These are phyloP conservation scores for Turnix velox DNA, from an alignment of 2,113 vertebrate species.

Conservation along the genomic window DNA sequence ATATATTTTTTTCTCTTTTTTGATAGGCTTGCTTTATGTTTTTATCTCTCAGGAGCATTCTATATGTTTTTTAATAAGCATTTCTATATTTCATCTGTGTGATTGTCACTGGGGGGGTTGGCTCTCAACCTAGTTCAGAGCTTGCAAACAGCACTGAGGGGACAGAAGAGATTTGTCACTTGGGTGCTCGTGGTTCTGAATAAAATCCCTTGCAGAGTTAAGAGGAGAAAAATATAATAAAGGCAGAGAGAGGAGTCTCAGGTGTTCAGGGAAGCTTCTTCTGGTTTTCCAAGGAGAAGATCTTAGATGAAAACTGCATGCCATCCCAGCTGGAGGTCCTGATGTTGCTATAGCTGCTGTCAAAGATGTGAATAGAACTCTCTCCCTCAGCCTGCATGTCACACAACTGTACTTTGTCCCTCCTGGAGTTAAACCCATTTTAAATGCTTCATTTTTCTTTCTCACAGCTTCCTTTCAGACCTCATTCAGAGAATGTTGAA, in stretches of 20 bases:
- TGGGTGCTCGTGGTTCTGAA: background rate
- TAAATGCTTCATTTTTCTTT: background rate
- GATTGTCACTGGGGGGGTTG: background rate
- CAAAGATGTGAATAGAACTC: background rate
- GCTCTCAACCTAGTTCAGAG: background rate
- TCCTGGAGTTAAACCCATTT: background rate
- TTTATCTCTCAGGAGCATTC: background rate
- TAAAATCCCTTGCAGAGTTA: background rate
- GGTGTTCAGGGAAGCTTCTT: background rate
- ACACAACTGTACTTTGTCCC: background rate
- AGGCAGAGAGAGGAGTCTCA: background rate
- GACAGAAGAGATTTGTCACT: background rate
- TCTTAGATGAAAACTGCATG: background rate
- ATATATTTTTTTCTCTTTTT: background rate
- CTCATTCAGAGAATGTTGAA: background rate
- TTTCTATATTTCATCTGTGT: background rate
- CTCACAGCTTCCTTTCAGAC: background rate
- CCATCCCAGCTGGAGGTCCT: background rate
- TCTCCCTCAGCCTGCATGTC: background rate
- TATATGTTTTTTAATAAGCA: background rate
- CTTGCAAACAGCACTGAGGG: background rate
- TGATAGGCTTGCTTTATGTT: background rate
- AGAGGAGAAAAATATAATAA: background rate
- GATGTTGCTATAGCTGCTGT: background rate
- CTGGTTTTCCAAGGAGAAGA: background rate